Base-by-base conservation (phyloP, 1,140 invertebrate species). In the Carposina sasakii region DNA sequence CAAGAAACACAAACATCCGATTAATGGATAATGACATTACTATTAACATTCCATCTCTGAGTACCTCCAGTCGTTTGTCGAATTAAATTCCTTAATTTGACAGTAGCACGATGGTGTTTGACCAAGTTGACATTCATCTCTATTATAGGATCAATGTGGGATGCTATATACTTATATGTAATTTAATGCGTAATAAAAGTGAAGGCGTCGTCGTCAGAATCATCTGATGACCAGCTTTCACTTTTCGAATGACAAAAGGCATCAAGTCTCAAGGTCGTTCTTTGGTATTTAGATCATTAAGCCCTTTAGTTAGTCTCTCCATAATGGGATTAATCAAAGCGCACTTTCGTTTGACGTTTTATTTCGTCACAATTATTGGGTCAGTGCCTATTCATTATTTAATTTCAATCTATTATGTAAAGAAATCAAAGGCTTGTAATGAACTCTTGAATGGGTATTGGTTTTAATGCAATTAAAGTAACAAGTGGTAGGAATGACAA, bases 231-330 rank as follows among this genome's bases (percentile, higher is more conserved):
- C 21, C 20, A 48, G 52, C 67, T 75, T 75, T 72, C 71, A 70
- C 71, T 71, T 71, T 72, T 48, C 54, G 30, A 56, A 48, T 57
- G 50, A 70, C 60, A 63, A 72, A 67, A 64, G 67, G 63, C 57
- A 22, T 60, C 61, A 68, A 68, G 71, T 57, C 24, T 60, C 61
- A 68, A 68, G 71, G 63, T 63, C 62, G 57, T 31, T 47, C 28
- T 24, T 52, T 40, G 50, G 51, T 53, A 54, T 57, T 30, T 54
- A 43, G 49, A 57, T 40, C 46, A 48, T 37, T n/a, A n/a, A n/a
- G n/a, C n/a, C n/a, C n/a, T n/a, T n/a, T n/a, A n/a, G 46, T 48
- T 33, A 39, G 36, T 39, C 36, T 39, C 36, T 13, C 19, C 36
- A 39, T 39, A 9, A 39, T 39, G 20, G 22, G 13, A 39, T 39